Percentiles rank a stretch among this genome's conserved stretches.
Conservation (phyloP, 2,113 vertebrate species). For the Hippolais icterina region DNA sequence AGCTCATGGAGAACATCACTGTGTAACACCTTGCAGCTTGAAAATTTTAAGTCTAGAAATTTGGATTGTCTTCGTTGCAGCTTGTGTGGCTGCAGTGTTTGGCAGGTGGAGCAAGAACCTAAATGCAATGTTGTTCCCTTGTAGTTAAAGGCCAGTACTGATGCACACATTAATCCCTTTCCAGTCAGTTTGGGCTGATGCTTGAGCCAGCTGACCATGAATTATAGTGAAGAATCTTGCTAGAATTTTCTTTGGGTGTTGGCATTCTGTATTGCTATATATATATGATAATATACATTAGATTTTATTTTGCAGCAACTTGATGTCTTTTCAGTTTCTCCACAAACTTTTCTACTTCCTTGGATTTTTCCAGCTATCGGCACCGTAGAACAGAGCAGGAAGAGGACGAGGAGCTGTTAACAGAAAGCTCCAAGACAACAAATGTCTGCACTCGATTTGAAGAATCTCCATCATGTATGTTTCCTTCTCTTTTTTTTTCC, state of each 20-base stretch:
- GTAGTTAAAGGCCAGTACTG: neutral
- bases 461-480: constrained; percentile 94
- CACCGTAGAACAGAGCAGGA: constrained; percentile 97
- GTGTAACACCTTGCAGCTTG: neutral
- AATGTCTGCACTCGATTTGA: constrained; percentile 97
- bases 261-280: neutral
- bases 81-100: neutral
- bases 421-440: constrained; percentile 92
- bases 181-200: neutral
- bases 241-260: neutral
- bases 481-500: neutral
- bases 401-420: constrained; percentile 95
- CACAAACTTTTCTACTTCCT: neutral
- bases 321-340: neutral
- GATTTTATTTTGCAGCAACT: neutral
- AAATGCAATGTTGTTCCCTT: neutral
- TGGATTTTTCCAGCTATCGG: constrained; percentile 79
- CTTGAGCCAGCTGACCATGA: neutral
- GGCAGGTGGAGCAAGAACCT: neutral
- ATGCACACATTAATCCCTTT: neutral
- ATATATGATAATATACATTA: neutral
- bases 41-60: neutral
- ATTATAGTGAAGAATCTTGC: neutral
- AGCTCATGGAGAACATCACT: neutral
- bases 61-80: neutral